Percentiles rank a stretch among this genome's conserved stretches.
Conservation (phyloP, 2,797 vertebrate species). For the Anisognathus igniventris region DNA sequence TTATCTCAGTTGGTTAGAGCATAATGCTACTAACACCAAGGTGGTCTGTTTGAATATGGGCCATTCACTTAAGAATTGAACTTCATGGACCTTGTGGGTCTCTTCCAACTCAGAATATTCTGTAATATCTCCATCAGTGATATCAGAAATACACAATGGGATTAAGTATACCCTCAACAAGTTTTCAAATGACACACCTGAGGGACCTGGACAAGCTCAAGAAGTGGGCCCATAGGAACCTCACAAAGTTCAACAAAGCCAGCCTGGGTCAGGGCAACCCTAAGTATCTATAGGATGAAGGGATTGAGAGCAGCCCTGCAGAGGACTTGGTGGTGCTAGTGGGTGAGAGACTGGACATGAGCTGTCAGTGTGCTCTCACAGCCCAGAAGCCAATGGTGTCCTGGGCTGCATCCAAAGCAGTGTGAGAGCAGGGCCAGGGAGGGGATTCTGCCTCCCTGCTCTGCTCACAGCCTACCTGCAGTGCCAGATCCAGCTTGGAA, state of each 20-base stretch:
- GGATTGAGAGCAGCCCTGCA: not conserved
- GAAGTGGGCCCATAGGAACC: not conserved
- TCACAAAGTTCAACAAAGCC: not conserved
- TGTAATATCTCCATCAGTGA: not conserved
- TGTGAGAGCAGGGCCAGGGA: not conserved
- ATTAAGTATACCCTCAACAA: not conserved
- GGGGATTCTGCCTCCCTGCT: not conserved
- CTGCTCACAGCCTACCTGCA: not conserved
- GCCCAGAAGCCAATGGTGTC: not conserved
- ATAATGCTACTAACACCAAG: not conserved
- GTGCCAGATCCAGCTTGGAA: not conserved
- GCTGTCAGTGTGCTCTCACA: not conserved
- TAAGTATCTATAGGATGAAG: not conserved
- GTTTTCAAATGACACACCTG: not conserved
- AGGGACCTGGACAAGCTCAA: not conserved
- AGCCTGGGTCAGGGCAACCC: not conserved
- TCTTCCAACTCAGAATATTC: not conserved
- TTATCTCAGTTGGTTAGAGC: not conserved
- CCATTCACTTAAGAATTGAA: not conserved
- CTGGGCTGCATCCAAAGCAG: not conserved
- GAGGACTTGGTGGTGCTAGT: not conserved
- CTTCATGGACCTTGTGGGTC: not conserved
- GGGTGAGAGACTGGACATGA: accelerated
- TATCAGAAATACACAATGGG: not conserved
- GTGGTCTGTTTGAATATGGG: not conserved